Conservation (phyloP, 2,797 vertebrate genomes). For the Cossypha heuglini region DNA sequence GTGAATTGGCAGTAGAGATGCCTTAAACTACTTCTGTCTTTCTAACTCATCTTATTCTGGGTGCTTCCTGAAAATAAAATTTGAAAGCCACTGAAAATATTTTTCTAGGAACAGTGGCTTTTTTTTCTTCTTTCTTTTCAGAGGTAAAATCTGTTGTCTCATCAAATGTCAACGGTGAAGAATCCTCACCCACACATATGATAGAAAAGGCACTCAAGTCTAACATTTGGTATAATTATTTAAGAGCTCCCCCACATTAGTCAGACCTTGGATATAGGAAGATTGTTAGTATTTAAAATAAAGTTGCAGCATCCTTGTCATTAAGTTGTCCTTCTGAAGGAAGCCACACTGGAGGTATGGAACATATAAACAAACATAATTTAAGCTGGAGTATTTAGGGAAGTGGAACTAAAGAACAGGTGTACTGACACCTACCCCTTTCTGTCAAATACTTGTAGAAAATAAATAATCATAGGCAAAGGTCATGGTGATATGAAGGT, state of each 20-base stretch:
- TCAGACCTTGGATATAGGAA: not conserved
- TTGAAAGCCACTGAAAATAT: not conserved
- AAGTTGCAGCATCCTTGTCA: not conserved
- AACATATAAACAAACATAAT: conserved; percentile 22
- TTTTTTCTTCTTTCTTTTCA: not conserved
- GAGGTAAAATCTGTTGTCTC: not conserved
- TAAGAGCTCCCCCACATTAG: not conserved
- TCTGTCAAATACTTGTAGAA: not conserved
- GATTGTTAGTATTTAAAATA: not conserved
- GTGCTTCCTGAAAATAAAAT: not conserved
- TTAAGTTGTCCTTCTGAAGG: conserved; percentile 3
- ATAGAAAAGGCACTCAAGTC: not conserved
- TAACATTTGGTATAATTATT: not conserved
- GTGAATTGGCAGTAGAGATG: not conserved
- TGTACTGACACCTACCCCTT: accelerated
- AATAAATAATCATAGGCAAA: not conserved
- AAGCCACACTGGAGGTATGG: not conserved
- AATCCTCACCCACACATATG: not conserved
- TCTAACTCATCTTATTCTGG: conserved; percentile 1
- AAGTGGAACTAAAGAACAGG: not conserved
- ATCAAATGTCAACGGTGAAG: not conserved
- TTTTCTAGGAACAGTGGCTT: not conserved
- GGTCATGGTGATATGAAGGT: not conserved
- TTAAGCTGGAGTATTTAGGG: not conserved
- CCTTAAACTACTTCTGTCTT: not conserved